A percentile compares a stretch with the other conserved stretches of the same genome.
These are phyloP conservation scores for Pelecanoides urinatrix DNA, from an alignment of 2,113 vertebrate genomes.

Conservation along the genomic window DNA sequence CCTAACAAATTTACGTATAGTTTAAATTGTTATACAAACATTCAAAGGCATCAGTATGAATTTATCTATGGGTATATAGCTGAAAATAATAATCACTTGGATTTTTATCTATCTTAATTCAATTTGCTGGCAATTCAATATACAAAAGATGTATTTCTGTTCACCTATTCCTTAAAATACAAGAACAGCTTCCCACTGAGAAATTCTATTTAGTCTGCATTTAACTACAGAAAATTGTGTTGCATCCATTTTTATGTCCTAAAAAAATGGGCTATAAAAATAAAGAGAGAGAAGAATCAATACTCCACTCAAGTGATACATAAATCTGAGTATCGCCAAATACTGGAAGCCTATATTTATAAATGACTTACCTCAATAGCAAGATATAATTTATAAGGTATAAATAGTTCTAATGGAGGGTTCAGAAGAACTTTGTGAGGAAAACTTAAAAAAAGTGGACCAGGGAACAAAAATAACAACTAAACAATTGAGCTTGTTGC, in stretches of 20 bases:
- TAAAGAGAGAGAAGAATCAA: conserved; percentile 5
- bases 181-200: not conserved
- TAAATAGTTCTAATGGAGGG: not conserved
- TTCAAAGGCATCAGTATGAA: not conserved
- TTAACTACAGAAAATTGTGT: not conserved
- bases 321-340: conserved; percentile 1
- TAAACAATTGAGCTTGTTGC: not conserved
- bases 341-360: not conserved
- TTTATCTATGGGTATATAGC: not conserved
- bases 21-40: not conserved
- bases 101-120: not conserved
- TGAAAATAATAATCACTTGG: not conserved
- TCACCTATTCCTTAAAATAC: not conserved
- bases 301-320: not conserved
- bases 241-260: not conserved
- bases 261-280: not conserved
- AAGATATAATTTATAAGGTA: not conserved
- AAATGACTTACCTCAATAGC: not conserved
- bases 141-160: not conserved
- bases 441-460: not conserved
- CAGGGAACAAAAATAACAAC: not conserved
- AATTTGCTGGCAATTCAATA: not conserved
- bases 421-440: not conserved
- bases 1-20: not conserved
- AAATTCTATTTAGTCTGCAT: not conserved